Base-by-base conservation (phyloP, 2,797 vertebrate species). In the Florisuga fusca region DNA sequence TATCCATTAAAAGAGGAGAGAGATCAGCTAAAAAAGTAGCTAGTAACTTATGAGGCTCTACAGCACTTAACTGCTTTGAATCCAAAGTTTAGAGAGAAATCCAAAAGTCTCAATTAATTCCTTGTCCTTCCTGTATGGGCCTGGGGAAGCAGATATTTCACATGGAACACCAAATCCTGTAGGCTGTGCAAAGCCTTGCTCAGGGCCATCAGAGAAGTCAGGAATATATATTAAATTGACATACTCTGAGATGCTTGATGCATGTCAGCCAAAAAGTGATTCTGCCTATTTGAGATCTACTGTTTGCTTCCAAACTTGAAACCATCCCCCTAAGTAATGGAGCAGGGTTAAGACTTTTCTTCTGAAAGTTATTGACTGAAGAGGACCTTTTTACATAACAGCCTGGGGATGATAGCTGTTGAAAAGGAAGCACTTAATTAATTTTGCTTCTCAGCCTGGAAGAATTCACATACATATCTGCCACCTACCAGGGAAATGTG, bases 371-470 rank as follows among this genome's bases (percentile, higher is more conserved):
- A 46, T 46, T 69, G 54, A 51, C 87, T 83, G 58, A 76, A 78
- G 74, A 61, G 68, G 84, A 77, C 50, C 18, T 85, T 94, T 85
- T 89, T 61, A 19, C 21, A 8, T 53, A 87, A 77, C 67, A 87
- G 46, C 21, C 29, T 64, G 62, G 54, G 41, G 50, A 85, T 94
- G 92, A 83, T 13, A 75, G 29, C 36, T 34, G 16, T 74, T 87
- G 69, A 33, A 89, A 80, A 89, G 21, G 82, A 91, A 93, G n/a
- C 61, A 59, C 15, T 73, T 51, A 84, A 76, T 90, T 82, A 90
- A 89, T 89, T 94, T 84, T 74, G 3, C 50, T 91, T 80, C 61
- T 87, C 67, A 67, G 20, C 41, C 82, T 80, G 64, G 63, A 93
- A 94, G 75, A 87, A 89, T 93, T 89, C 74, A 77, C 31, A 22